These are phyloP conservation scores for Holothuria leucospilota DNA, from an alignment of 53 echinoderm and acorn worm species.

Conservation along the genomic window DNA sequence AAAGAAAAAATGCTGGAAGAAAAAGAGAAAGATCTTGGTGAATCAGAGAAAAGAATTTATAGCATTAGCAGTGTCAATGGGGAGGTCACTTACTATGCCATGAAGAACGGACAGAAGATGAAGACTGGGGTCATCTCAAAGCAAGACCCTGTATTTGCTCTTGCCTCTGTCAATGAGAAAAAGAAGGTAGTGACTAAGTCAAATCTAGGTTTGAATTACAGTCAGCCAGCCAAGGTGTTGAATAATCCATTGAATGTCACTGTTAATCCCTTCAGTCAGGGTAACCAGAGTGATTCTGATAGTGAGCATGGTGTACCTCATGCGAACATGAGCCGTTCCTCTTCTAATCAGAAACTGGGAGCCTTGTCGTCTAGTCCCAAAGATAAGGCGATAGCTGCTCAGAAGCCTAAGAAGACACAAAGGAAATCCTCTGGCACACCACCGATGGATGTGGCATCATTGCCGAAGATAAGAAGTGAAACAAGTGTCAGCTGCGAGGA, in stretches of 20 bases:
- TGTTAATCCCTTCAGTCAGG: slow-evolving; percentile 90
- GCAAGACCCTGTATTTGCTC: slow-evolving; percentile 91
- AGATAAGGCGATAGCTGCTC: slow-evolving; percentile 18
- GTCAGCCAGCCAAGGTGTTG: slow-evolving; percentile 80
- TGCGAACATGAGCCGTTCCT: slow-evolving; percentile 37
- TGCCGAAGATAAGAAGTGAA: not conserved
- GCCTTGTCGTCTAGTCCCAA: slow-evolving; percentile 52
- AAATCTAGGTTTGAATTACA: slow-evolving; percentile 79
- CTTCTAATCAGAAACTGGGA: slow-evolving; percentile 47
- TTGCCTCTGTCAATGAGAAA: slow-evolving; percentile 90
- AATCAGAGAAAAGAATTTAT: slow-evolving; percentile 89
- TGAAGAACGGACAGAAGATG: slow-evolving; percentile 87
- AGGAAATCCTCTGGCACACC: slow-evolving; percentile 49
- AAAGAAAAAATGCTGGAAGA: slow-evolving; percentile 68
- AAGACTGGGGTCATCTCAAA: slow-evolving; percentile 77
- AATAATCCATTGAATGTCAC: slow-evolving; percentile 93
- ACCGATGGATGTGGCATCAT: not conserved
- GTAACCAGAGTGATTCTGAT: slow-evolving; percentile 88
- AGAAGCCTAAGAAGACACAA: slow-evolving; percentile 10
- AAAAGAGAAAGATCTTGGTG: slow-evolving; percentile 58
- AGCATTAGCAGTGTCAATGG: slow-evolving; percentile 91
- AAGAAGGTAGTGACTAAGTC: slow-evolving; percentile 88
- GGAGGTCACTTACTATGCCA: slow-evolving; percentile 88
- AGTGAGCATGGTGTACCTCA: slow-evolving; percentile 65
- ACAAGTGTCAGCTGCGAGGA: slow-evolving; percentile 73